These are phyloP conservation scores for Castor canadensis DNA, from an alignment of 2,113 vertebrate genomes.

Conservation along the genomic window DNA sequence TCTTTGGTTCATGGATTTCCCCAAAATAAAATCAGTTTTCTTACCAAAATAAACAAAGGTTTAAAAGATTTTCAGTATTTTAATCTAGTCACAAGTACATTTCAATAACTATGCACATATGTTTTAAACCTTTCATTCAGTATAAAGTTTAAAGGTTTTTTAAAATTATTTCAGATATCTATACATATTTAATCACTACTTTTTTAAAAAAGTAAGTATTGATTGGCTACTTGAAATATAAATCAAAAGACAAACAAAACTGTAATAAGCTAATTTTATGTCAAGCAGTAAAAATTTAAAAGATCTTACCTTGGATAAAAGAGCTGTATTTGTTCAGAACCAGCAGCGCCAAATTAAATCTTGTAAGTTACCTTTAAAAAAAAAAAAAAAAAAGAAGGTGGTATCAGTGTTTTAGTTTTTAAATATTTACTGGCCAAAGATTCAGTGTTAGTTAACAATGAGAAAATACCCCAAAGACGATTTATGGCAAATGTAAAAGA, in stretches of 20 bases:
- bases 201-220: background rate
- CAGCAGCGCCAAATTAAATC: conserved; percentile 78
- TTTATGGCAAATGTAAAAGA: conserved; percentile 38
- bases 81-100: conserved; percentile 49
- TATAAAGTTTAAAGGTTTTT: background rate
- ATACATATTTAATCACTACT: background rate
- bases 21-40: conserved; percentile 23
- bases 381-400: conserved; percentile 63
- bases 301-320: conserved; percentile 83
- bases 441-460: background rate
- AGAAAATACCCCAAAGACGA: conserved; percentile 39
- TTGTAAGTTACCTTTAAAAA: conserved; percentile 78
- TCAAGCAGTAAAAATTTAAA: conserved; percentile 53
- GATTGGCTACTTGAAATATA: background rate
- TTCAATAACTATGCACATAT: background rate
- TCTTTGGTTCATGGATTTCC: background rate
- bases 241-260: conserved; percentile 17
- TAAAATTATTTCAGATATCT: conserved; percentile 24
- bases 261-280: background rate
- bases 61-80: conserved; percentile 44
- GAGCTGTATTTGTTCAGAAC: conserved; percentile 69
- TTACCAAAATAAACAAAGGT: conserved; percentile 66
- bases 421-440: conserved; percentile 57
- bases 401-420: conserved; percentile 72
- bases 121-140: background rate